phyloP scores from a whole-genome alignment of 1,140 invertebrate genomes.

The Teleogryllus occipitalis region DNA sequence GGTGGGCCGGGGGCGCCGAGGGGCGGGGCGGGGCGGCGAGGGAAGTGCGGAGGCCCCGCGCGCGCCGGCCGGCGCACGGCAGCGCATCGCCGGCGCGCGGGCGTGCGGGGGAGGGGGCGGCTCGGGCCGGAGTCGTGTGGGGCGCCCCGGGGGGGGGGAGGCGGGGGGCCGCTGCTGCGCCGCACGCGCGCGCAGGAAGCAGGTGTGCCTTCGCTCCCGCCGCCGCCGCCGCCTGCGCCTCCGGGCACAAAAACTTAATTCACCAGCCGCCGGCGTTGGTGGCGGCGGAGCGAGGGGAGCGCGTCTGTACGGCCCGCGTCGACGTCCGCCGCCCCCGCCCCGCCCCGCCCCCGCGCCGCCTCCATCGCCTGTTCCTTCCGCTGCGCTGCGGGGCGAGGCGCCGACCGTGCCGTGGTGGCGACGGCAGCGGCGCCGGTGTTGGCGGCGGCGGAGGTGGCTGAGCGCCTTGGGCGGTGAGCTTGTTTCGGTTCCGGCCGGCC shows the following conservation, averaged over 20 bases:
- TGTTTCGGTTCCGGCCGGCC: not conserved
- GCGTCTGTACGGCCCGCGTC: not conserved
- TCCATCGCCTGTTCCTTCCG: not conserved
- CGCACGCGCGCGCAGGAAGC: not conserved
- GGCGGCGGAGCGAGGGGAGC: not conserved
- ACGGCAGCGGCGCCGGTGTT: too few relatives aligned
- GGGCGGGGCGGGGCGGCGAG: too few relatives aligned
- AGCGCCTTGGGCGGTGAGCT: not conserved
- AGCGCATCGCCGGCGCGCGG: too few relatives aligned
- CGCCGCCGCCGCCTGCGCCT: too few relatives aligned
- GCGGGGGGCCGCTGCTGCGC: too few relatives aligned
- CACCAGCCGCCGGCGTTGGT: not conserved
- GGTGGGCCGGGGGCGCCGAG: too few relatives aligned
- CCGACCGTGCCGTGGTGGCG: too few relatives aligned
- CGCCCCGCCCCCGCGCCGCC: too few relatives aligned
- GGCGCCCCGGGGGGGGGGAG: too few relatives aligned
- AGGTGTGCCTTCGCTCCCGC: not conserved
- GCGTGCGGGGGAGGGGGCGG: not conserved
- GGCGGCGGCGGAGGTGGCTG: too few relatives aligned
- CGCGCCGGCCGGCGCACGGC: too few relatives aligned
- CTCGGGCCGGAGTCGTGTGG: not conserved
- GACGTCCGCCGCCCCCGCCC: too few relatives aligned
- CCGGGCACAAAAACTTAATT: conserved; percentile 1
- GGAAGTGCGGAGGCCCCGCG: not conserved
- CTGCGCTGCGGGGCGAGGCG: not conserved